Conservation (phyloP, 2,113 vertebrate species). For the Oriolus oriolus region DNA sequence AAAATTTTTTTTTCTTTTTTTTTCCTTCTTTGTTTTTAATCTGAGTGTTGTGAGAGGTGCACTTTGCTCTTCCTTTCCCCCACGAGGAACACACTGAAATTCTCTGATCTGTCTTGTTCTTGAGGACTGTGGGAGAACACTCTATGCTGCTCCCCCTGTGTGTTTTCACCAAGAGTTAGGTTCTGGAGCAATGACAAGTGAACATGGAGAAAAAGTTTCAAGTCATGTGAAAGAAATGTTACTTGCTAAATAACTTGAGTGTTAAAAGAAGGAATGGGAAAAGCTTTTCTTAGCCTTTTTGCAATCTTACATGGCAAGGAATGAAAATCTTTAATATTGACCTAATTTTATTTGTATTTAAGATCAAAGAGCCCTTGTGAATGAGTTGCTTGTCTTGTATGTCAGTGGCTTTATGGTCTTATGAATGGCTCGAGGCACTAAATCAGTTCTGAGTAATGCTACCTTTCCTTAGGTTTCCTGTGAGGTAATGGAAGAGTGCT, state of each 20-base stretch:
- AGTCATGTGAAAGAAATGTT: conserved; percentile 43
- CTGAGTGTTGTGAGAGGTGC: not conserved
- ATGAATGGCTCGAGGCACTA: conserved; percentile 21
- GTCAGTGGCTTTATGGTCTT: conserved; percentile 22
- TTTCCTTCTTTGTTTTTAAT: not conserved
- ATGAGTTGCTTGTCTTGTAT: conserved; percentile 31
- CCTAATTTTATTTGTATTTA: conserved; percentile 48
- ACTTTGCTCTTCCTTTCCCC: not conserved
- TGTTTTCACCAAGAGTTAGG: not conserved
- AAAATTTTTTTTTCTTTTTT: not conserved
- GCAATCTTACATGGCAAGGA: conserved; percentile 14
- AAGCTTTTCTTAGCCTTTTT: not conserved
- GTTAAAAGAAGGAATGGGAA: conserved; percentile 10
- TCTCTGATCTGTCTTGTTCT: not conserved
- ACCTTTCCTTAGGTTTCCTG: conserved; percentile 23
- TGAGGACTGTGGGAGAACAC: not conserved
- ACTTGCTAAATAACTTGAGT: conserved; percentile 17
- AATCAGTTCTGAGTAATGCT: conserved; percentile 21
- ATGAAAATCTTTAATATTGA: conserved; percentile 57
- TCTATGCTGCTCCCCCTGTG: not conserved
- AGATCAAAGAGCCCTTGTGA: conserved; percentile 38
- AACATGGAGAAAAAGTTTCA: conserved; percentile 19
- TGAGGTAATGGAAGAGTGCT: conserved; percentile 10
- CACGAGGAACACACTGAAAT: not conserved
- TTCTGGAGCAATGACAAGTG: not conserved